Percentiles rank a stretch among this genome's conserved stretches.
phyloP scores from a whole-genome alignment of 2,113 vertebrate species.

The Toxostoma redivivum region DNA sequence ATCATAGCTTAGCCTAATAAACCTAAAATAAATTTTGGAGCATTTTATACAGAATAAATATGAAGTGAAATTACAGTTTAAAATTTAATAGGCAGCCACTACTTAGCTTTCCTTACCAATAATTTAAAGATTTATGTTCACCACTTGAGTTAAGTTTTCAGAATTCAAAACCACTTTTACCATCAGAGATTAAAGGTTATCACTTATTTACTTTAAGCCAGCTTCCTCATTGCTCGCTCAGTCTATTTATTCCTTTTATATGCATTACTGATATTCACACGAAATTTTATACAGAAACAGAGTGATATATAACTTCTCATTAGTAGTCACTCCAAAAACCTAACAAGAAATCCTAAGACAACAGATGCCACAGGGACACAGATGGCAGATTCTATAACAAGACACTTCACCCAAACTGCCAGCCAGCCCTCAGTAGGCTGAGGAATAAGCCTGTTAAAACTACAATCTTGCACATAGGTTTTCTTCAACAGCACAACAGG shows the following conservation, averaged over 20 bases:
- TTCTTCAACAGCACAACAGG: background rate
- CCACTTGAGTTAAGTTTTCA: background rate
- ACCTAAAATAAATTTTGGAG: background rate
- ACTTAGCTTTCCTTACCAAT: background rate
- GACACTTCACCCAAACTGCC: background rate
- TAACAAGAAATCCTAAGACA: background rate
- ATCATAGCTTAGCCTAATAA: background rate
- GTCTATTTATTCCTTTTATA: background rate
- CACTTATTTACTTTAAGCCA: background rate
- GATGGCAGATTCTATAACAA: background rate
- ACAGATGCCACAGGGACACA: background rate
- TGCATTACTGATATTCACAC: background rate
- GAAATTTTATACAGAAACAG: background rate
- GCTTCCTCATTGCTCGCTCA: background rate
- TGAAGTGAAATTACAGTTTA: background rate
- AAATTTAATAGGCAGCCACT: background rate
- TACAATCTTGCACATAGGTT: background rate
- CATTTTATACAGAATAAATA: background rate
- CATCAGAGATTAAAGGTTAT: background rate
- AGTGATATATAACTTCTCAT: background rate
- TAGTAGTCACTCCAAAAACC: background rate
- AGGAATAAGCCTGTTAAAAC: background rate
- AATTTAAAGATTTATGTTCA: slow-evolving; percentile 9
- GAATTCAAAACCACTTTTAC: background rate
- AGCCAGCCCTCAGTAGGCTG: background rate